These are phyloP conservation scores for Chironomus riparius DNA, from an alignment of 2,888 invertebrate genomes.

Conservation along the genomic window DNA sequence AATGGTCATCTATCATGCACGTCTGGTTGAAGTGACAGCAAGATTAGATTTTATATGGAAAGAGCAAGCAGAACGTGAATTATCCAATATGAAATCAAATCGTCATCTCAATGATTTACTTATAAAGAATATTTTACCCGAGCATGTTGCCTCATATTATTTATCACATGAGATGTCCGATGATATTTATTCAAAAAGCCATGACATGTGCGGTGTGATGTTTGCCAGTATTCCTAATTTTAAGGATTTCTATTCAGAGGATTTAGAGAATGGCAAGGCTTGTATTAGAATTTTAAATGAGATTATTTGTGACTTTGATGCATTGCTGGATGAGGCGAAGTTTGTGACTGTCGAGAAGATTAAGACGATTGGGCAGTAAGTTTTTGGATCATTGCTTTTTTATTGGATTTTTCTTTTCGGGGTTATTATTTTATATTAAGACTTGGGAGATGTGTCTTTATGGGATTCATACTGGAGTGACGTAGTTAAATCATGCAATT, in stretches of 20 bases:
- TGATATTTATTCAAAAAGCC: slow-evolving; percentile 42
- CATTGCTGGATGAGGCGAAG: slow-evolving; percentile 72
- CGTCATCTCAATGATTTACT: slow-evolving; percentile 62
- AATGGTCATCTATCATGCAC: slow-evolving; percentile 74
- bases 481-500: too few relatives aligned
- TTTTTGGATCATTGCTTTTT: not conserved
- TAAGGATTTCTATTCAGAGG: slow-evolving; percentile 96
- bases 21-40: slow-evolving; percentile 80
- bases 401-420: not conserved
- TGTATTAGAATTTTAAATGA: slow-evolving; percentile 96
- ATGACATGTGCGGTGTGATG: slow-evolving; percentile 75
- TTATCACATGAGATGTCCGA: slow-evolving; percentile 65
- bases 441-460: too few relatives aligned
- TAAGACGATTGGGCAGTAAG: slow-evolving; percentile 74
- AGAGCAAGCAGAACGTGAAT: slow-evolving; percentile 87
- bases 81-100: slow-evolving; percentile 88
- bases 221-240: slow-evolving; percentile 98
- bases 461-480: too few relatives aligned
- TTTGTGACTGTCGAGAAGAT: slow-evolving; percentile 90
- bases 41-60: slow-evolving; percentile 96
- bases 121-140: slow-evolving; percentile 78
- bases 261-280: slow-evolving; percentile 94
- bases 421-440: too few relatives aligned
- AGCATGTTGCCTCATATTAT: slow-evolving; percentile 93
- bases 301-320: slow-evolving; percentile 95